Percentiles rank a stretch among this genome's conserved stretches.
Evolutionary conservation across 2,113 vertebrate species (phyloP).

Genomic region (Callorhinus ursinus): DNA sequence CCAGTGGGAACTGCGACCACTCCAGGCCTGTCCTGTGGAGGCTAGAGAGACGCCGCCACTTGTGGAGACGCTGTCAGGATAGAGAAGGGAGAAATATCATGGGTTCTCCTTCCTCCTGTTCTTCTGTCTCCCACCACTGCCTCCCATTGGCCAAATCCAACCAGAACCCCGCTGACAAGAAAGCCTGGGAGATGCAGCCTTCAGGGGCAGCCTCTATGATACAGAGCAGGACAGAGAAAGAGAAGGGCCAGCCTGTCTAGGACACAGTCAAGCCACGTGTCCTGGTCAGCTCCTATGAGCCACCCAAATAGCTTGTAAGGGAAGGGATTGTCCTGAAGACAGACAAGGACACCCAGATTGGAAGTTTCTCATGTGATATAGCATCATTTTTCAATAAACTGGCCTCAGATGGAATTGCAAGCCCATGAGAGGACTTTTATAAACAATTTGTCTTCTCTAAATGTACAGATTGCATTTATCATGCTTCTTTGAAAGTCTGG

Average conservation of each 20-base stretch:
- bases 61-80: not conserved
- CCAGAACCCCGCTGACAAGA: not conserved
- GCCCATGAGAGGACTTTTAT: not conserved
- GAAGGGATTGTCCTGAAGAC: not conserved
- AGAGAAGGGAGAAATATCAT: not conserved
- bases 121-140: not conserved
- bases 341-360: not conserved
- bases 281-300: not conserved
- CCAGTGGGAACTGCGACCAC: not conserved
- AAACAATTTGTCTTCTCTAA: not conserved
- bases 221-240: not conserved
- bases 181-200: not conserved
- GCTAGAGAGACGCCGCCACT: not conserved
- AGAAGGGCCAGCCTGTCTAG: not conserved
- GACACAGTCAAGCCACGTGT: not conserved
- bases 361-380: not conserved
- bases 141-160: not conserved
- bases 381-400: slow-evolving; percentile 27
- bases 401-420: not conserved
- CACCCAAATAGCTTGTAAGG: not conserved
- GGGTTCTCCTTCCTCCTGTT: not conserved
- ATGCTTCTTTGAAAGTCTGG: not conserved
- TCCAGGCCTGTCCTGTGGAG: not conserved
- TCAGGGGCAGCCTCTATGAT: not conserved
- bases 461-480: not conserved